Evolutionary conservation across 2,113 vertebrate species (phyloP), one percentile per base, ranked within the genome.

Genomic region (Syngnathus typhle): DNA sequence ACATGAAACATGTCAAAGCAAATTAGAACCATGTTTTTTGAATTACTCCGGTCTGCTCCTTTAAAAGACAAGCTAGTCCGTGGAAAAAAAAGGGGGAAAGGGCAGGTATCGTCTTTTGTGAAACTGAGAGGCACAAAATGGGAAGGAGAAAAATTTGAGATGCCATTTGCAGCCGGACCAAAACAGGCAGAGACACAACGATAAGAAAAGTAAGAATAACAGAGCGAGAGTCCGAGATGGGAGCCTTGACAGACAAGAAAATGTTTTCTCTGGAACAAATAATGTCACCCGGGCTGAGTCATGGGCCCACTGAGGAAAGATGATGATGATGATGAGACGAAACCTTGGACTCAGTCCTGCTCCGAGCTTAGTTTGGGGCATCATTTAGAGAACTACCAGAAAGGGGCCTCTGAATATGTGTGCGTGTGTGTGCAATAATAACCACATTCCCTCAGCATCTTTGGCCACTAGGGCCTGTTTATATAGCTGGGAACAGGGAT

Each of bases 1-100:
- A 91, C 90, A 91, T 91, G 87, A 91, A 91, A 92, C 89, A 91
- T 91, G 91, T 91, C 90, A 90, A 87, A 89, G 90, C 90, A 90
- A 92, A 92, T 91, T 91, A 91, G 77, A 83, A 76, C 85, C 90
- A 92, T 89, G 89, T 88, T 91, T 88, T 91, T 90, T 89, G 87
- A 91, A 92, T 91, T 92, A 91, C 83, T 84, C 70, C 7, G 76
- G 76, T 75, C 78, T 82, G 84, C 80, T 86, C 69, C 81, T 87
- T 87, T 71, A 85, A 65, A 51, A 85, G 77, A 77, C 69, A 71
- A 74, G 71, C 77, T 73, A 76, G 72, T 64, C 65, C 65, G 44
- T 66, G 67, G 65, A 52, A 68, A 37, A 56, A 68, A 37, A 44
- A 71, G 59, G 46, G 37, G n/a, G 54, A 66, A 65, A 67, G 76